A percentile compares a stretch with the other conserved stretches of the same genome.
These are phyloP conservation scores for Drosophila kanapiae DNA, from an alignment of 1,140 invertebrate species.

Conservation along the genomic window DNA sequence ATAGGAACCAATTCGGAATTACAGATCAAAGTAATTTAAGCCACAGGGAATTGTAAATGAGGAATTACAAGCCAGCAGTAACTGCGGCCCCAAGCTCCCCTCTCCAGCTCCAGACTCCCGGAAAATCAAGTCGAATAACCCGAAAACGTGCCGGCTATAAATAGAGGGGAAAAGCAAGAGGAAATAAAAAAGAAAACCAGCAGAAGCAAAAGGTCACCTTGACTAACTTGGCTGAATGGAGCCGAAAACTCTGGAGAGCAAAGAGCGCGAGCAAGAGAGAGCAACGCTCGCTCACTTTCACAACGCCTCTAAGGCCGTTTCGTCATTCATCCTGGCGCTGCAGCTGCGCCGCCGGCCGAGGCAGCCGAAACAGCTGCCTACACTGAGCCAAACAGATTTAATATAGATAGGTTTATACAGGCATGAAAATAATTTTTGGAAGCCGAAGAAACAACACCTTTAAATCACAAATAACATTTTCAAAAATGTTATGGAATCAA, in stretches of 20 bases:
- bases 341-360: slow-evolving; percentile 29
- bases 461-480: too few species aligned
- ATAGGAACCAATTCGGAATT: slow-evolving; percentile 29
- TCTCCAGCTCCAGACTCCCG: slow-evolving; percentile 33
- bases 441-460: too few species aligned
- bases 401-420: too few species aligned
- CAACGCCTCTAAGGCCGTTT: slow-evolving; percentile 62
- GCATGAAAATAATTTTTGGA: too few species aligned
- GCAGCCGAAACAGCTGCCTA: slow-evolving; percentile 35
- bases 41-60: slow-evolving; percentile 39
- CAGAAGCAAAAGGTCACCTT: slow-evolving; percentile 70
- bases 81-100: background rate
- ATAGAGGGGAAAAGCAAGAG: slow-evolving; percentile 28
- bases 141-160: slow-evolving; percentile 57
- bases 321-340: slow-evolving; percentile 75
- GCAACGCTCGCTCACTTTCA: slow-evolving; percentile 62
- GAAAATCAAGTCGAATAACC: slow-evolving; percentile 49
- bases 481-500: too few species aligned
- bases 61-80: slow-evolving; percentile 19
- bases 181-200: slow-evolving; percentile 21
- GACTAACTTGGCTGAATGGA: slow-evolving; percentile 64
- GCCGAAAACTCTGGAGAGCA: slow-evolving; percentile 64
- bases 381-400: background rate
- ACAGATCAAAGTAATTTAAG: slow-evolving; percentile 52
- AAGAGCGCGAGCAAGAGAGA: slow-evolving; percentile 27